Percentiles rank a stretch among this genome's conserved stretches.
These are phyloP conservation scores for Anastrepha ludens DNA, from an alignment of 1,140 invertebrate species.

Conservation along the genomic window DNA sequence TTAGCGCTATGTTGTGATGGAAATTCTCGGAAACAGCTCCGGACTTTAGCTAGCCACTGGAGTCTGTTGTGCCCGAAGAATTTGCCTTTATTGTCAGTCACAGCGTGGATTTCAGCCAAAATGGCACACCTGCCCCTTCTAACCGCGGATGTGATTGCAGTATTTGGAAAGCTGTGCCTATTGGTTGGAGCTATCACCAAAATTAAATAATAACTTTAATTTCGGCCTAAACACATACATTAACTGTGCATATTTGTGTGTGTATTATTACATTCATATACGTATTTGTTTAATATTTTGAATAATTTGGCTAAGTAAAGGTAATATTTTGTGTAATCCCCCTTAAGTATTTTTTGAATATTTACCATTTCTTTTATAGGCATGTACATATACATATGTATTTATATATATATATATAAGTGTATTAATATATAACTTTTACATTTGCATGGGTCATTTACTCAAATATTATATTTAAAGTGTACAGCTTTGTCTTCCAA, in stretches of 20 bases:
- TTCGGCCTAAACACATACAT: slow-evolving; percentile 46
- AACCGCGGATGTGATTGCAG: background rate
- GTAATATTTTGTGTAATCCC: slow-evolving; percentile 61
- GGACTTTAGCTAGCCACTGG: slow-evolving; percentile 52
- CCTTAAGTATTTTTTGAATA: slow-evolving; percentile 51
- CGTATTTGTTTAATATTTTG: slow-evolving; percentile 21
- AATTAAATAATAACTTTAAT: slow-evolving; percentile 22
- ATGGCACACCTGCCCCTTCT: background rate
- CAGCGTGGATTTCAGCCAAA: slow-evolving; percentile 62
- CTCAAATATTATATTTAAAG: background rate
- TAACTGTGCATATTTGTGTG: background rate
- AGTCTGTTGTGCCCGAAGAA: slow-evolving; percentile 55
- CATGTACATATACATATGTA: background rate
- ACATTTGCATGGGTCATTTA: slow-evolving; percentile 30
- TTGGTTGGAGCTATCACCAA: slow-evolving; percentile 10
- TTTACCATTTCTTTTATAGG: background rate
- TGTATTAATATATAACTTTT: slow-evolving; percentile 11
- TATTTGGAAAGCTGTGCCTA: slow-evolving; percentile 26
- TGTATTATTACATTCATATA: background rate
- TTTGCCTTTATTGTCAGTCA: slow-evolving; percentile 73
- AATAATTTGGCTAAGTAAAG: slow-evolving; percentile 56
- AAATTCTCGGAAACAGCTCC: slow-evolving; percentile 28
- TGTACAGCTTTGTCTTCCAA: slow-evolving; percentile 67
- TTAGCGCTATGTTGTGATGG: slow-evolving; percentile 53
- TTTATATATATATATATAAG: slow-evolving; percentile 39